A percentile compares a stretch with the other conserved stretches of the same genome.
Conservation (phyloP, 2,888 invertebrate species). For the Crematogaster levior region DNA sequence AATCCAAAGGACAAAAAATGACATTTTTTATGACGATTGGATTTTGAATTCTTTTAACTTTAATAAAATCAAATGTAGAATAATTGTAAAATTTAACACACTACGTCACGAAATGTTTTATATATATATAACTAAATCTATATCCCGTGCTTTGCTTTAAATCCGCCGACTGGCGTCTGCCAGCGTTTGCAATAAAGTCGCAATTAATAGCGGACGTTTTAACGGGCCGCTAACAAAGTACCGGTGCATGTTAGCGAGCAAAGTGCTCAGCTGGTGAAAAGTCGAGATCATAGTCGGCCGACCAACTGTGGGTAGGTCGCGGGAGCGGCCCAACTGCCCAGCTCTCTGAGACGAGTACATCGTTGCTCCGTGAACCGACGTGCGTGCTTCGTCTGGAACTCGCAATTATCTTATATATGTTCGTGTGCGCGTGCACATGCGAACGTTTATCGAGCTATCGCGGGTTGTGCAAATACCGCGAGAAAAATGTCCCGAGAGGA, state of each 20-base stretch:
- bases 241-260: conserved; percentile 49
- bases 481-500: conserved; percentile 8
- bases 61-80: not conserved
- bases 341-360: not conserved
- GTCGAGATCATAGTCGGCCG: conserved; percentile 43
- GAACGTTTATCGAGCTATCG: conserved; percentile 44
- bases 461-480: conserved; percentile 26
- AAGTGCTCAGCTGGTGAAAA: conserved; percentile 51
- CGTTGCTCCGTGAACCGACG: not conserved
- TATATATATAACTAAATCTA: conserved; percentile 7
- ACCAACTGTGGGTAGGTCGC: conserved; percentile 41
- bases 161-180: conserved; percentile 31
- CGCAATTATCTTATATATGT: conserved; percentile 36
- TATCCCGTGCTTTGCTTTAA: not conserved
- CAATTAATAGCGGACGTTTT: conserved; percentile 59
- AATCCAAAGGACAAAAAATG: not conserved
- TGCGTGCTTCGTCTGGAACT: conserved; percentile 30
- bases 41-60: not conserved
- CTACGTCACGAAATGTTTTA: not conserved
- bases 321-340: conserved; percentile 9
- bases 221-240: conserved; percentile 61
- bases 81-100: not conserved
- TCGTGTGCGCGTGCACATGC: conserved; percentile 37
- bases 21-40: not conserved
- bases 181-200: conserved; percentile 59